A percentile compares a stretch with the other conserved stretches of the same genome.
Evolutionary conservation across 92 coral and sea anemone genomes (phyloP).

Genomic region (Epizoanthus rinbou): DNA sequence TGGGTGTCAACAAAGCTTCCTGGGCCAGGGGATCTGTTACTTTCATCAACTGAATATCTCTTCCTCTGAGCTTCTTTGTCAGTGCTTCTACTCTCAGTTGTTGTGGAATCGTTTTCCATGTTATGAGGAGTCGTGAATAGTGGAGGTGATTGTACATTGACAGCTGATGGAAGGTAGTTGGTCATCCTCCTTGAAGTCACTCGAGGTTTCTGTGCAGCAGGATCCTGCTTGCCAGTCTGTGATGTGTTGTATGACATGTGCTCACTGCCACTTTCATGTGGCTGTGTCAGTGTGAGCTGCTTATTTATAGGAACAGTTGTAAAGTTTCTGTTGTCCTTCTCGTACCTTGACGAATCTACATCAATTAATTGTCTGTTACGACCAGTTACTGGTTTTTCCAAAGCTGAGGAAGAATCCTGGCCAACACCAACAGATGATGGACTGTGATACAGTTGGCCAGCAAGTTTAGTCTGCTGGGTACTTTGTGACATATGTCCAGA

Average conservation of each 20-base stretch:
- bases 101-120: conserved; percentile 8
- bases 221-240: not conserved
- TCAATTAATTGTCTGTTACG: not conserved
- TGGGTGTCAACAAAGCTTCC: no score
- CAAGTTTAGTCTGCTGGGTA: no score
- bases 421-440: no score
- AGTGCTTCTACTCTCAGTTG: conserved; percentile 20
- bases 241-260: no score
- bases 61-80: conserved; percentile 22
- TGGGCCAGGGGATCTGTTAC: no score
- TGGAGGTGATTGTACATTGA: conserved; percentile 31
- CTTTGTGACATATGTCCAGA: no score
- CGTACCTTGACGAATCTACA: not conserved
- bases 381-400: not conserved
- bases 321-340: not conserved
- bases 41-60: not conserved
- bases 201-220: not conserved
- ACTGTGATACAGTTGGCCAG: no score
- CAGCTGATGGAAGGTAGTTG: conserved; percentile 16
- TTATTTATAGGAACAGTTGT: no score
- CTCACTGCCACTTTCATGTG: no score
- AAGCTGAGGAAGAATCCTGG: no score
- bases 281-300: no score
- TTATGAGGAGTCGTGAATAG: conserved; percentile 25
- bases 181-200: not conserved